These are phyloP conservation scores for Saccostrea echinata DNA, from an alignment of 1,140 invertebrate genomes.

Conservation along the genomic window DNA sequence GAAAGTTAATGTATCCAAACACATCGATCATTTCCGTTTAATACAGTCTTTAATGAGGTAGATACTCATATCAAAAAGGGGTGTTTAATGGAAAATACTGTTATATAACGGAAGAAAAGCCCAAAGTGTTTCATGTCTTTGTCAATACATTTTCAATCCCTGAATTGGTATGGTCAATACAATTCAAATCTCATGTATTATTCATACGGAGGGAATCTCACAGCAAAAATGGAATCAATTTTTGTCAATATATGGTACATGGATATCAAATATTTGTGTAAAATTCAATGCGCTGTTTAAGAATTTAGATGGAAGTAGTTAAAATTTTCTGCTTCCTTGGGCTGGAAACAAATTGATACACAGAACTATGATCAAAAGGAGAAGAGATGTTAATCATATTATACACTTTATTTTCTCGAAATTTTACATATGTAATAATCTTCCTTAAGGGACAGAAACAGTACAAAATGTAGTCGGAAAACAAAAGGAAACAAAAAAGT, in stretches of 20 bases:
- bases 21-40: not conserved
- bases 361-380: not conserved
- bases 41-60: not conserved
- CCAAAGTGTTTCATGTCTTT: not conserved
- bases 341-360: not conserved
- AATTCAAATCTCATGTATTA: slow-evolving; percentile 16
- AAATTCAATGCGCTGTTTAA: not conserved
- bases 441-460: too few species aligned
- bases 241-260: not conserved
- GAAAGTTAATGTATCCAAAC: not conserved
- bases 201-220: not conserved
- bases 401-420: too few species aligned
- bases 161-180: not conserved
- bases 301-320: not conserved
- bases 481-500: not conserved
- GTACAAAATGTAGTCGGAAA: too few species aligned
- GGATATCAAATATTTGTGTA: not conserved
- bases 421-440: too few species aligned
- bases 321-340: slow-evolving; percentile 4
- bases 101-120: not conserved
- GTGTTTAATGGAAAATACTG: not conserved
- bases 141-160: not conserved
- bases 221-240: not conserved
- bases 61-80: not conserved
- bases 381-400: not conserved